Conservation (phyloP, 1,140 invertebrate species). For the Penaeus vannamei region DNA sequence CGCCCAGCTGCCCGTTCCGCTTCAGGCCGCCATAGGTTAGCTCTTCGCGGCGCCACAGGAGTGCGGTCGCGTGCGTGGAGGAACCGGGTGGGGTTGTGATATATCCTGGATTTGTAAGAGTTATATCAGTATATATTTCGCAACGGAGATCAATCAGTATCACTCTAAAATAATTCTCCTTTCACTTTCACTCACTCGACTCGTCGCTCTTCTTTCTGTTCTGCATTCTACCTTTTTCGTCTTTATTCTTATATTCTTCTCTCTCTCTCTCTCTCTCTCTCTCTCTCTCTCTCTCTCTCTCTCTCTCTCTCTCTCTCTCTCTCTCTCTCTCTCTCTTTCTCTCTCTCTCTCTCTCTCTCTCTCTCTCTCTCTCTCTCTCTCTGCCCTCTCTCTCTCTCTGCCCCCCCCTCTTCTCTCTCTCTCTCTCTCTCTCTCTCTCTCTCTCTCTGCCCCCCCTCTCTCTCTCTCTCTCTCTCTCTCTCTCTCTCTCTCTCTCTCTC, state of each 20-base stretch:
- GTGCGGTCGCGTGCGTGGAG: background rate
- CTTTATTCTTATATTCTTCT: background rate
- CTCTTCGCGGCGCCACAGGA: background rate
- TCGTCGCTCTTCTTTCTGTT: background rate
- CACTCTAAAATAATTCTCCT: background rate
- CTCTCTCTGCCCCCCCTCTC: too few species aligned
- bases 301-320: too few species aligned
- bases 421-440: too few species aligned
- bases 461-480: too few species aligned
- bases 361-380: too few species aligned
- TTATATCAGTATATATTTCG: background rate
- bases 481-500: too few species aligned
- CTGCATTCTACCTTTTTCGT: background rate
- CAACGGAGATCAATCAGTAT: background rate
- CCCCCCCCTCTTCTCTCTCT: too few species aligned
- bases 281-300: too few species aligned
- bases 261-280: too few species aligned
- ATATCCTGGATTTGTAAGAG: background rate
- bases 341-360: too few species aligned
- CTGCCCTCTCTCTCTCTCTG: too few species aligned
- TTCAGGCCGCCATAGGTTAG: slow-evolving; percentile 60
- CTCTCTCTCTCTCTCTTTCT: too few species aligned
- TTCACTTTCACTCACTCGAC: background rate
- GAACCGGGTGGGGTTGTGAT: background rate
- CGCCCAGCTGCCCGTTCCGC: slow-evolving; percentile 51